Evolutionary conservation across 2,797 vertebrate genomes (phyloP).

Genomic region (Acipenser transmontanus): DNA sequence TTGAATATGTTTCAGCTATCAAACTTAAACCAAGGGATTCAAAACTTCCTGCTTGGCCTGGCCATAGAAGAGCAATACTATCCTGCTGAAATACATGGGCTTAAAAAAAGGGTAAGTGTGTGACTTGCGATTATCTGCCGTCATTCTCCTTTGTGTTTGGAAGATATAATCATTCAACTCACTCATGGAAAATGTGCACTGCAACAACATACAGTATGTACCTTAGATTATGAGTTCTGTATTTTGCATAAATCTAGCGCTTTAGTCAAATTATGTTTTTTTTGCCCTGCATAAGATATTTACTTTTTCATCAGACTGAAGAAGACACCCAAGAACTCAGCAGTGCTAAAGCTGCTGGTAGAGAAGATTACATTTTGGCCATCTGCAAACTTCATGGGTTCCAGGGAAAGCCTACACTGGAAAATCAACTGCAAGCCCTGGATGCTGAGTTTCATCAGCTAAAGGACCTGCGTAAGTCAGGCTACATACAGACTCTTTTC

Average conservation of each 20-base stretch:
- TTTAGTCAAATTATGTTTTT: background rate
- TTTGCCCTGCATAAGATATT: background rate
- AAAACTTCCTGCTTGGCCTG: conserved; percentile 44
- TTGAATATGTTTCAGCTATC: conserved; percentile 49
- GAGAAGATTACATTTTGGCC: conserved; percentile 54
- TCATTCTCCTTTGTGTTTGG: background rate
- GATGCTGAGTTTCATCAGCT: conserved; percentile 54
- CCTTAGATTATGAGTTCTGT: background rate
- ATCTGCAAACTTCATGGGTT: conserved; percentile 59
- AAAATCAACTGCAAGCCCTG: conserved; percentile 57
- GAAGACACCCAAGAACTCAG: conserved; percentile 32
- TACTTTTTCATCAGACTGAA: conserved; percentile 30
- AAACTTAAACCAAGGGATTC: conserved; percentile 40
- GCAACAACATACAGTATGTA: background rate
- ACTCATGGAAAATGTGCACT: background rate
- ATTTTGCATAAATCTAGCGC: background rate
- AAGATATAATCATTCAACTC: background rate
- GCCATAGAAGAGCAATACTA: conserved; percentile 50
- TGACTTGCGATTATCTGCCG: no score
- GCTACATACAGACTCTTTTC: conserved; percentile 53
- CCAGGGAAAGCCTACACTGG: conserved; percentile 36
- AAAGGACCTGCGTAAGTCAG: conserved; percentile 50
- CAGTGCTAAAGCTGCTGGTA: conserved; percentile 41
- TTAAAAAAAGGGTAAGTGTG: conserved; percentile 42
- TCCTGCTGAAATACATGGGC: conserved; percentile 45